These are phyloP conservation scores for Clivina fossor DNA, from an alignment of 2,888 invertebrate genomes.

Conservation along the genomic window DNA sequence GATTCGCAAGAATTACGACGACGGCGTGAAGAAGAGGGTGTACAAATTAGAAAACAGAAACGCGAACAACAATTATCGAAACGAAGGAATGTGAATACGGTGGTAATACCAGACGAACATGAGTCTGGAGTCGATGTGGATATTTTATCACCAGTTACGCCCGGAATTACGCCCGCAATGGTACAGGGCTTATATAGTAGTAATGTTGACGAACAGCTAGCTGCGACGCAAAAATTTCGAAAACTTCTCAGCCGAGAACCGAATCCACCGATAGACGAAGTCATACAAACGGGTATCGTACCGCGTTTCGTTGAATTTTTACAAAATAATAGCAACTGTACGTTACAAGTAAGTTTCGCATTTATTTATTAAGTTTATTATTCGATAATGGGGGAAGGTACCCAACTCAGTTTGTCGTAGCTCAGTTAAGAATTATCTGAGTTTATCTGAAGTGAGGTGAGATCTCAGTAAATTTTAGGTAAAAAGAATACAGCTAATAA, in stretches of 20 bases:
- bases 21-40: constrained; percentile 92
- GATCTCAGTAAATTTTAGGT: too few relatives aligned
- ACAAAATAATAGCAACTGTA: constrained; percentile 76
- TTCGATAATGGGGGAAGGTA: neutral
- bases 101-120: constrained; percentile 49
- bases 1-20: constrained; percentile 91
- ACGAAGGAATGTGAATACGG: constrained; percentile 76
- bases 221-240: constrained; percentile 89
- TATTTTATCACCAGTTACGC: constrained; percentile 51
- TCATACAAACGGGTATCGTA: constrained; percentile 91
- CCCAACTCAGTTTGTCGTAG: too few relatives aligned
- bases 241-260: constrained; percentile 93
- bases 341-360: constrained; percentile 71
- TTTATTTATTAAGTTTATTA: neutral
- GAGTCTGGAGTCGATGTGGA: constrained; percentile 51
- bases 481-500: too few relatives aligned
- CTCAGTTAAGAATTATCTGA: too few relatives aligned
- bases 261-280: constrained; percentile 96
- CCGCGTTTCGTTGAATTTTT: constrained; percentile 93
- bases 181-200: constrained; percentile 78
- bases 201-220: constrained; percentile 75
- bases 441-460: too few relatives aligned
- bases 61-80: constrained; percentile 93
- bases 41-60: constrained; percentile 93
- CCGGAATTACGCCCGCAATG: constrained; percentile 77